Percentiles rank a stretch among this genome's conserved stretches.
Conservation (phyloP, 2,888 invertebrate species). For the Lucinisca nassula region DNA sequence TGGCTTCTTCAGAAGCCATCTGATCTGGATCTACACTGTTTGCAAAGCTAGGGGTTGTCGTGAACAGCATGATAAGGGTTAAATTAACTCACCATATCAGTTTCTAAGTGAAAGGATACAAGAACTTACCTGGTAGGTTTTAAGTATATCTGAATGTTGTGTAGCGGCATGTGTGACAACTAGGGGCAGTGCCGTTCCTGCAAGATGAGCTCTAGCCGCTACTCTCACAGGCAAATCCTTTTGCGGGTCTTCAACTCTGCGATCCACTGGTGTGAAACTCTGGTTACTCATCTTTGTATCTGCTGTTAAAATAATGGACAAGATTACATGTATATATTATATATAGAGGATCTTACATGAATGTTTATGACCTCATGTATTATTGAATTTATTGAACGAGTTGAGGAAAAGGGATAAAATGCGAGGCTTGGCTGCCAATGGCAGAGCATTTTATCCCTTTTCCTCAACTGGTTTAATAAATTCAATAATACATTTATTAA, state of each 20-base stretch:
- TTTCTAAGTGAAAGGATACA: too few species aligned
- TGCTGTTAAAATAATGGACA: neutral
- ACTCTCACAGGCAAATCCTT: conserved; percentile 52
- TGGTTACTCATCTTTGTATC: conserved; percentile 62
- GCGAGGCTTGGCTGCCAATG: too few species aligned
- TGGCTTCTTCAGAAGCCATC: too few species aligned
- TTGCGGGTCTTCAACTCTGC: conserved; percentile 46
- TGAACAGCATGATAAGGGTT: too few species aligned
- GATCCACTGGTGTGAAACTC: conserved; percentile 48
- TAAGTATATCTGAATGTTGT: neutral
- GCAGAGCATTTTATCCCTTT: neutral
- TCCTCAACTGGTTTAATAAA: too few species aligned
- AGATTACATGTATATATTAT: neutral
- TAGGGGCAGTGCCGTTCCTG: neutral
- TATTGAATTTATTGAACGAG: neutral
- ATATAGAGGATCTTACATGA: neutral
- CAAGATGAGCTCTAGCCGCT: conserved; percentile 37
- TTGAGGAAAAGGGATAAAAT: too few species aligned
- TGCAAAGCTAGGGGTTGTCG: too few species aligned
- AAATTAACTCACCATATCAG: too few species aligned
- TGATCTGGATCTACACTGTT: too few species aligned
- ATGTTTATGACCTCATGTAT: neutral
- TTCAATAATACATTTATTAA: too few species aligned
- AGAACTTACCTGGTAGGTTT: conserved; percentile 24
- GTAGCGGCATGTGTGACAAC: neutral